Conservation (phyloP, 2,797 vertebrate species). For the Karalla daura region DNA sequence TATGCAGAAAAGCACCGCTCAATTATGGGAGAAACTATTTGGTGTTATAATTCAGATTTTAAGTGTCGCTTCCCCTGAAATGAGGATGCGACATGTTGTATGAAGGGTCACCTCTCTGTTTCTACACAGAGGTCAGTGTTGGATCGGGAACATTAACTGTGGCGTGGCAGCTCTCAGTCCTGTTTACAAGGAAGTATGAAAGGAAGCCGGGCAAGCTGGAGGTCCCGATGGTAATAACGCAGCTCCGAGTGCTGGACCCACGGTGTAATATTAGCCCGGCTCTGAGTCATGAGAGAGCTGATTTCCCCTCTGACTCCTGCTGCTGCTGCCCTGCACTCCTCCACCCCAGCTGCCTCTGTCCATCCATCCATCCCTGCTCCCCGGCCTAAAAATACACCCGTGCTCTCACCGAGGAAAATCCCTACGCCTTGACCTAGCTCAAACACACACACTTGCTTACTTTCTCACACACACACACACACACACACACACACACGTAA, state of each 20-base stretch:
- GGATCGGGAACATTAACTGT: not conserved
- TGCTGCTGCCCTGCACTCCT: slow-evolving; percentile 39
- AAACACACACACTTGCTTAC: slow-evolving; percentile 33
- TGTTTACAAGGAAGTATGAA: not conserved
- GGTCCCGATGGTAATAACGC: slow-evolving; percentile 8
- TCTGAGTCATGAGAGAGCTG: slow-evolving; percentile 73
- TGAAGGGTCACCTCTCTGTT: not conserved
- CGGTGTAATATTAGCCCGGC: slow-evolving; percentile 64
- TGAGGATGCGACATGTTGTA: too few species aligned
- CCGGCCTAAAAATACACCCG: slow-evolving; percentile 80
- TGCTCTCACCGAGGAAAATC: slow-evolving; percentile 80
- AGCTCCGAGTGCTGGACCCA: slow-evolving; percentile 2
- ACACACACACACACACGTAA: slow-evolving; percentile 32
- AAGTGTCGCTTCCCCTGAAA: too few species aligned
- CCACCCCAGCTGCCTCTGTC: slow-evolving; percentile 82
- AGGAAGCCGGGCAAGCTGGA: not conserved
- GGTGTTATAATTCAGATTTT: too few species aligned
- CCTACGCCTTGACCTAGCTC: slow-evolving; percentile 58
- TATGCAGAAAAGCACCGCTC: too few species aligned
- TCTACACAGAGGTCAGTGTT: not conserved
- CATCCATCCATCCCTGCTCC: slow-evolving; percentile 66
- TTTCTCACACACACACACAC: slow-evolving; percentile 40
- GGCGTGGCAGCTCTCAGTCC: not conserved
- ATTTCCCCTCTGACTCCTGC: too few species aligned
- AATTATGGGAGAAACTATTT: too few species aligned